Evolutionary conservation across 2,113 vertebrate species (phyloP).

Genomic region (Thomomys bottae): DNA sequence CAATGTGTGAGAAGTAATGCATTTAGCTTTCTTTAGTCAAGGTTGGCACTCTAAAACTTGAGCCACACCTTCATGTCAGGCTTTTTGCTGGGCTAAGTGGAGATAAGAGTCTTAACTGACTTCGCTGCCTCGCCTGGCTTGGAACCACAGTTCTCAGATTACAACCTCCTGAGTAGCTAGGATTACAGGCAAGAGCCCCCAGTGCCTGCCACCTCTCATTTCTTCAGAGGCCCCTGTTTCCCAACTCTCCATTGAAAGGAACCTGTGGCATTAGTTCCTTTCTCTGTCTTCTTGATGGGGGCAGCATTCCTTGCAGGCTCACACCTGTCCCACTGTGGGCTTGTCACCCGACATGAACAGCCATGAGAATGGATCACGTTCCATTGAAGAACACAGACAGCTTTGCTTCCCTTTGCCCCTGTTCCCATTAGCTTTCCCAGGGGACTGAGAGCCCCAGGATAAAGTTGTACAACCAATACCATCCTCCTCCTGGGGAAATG

Average conservation of each 20-base stretch:
- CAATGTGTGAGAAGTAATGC: too few relatives aligned
- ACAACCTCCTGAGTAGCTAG: too few relatives aligned
- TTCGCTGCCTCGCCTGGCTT: too few relatives aligned
- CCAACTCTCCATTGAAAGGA: background rate
- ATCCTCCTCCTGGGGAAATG: background rate
- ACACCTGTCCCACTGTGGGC: background rate
- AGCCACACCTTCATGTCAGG: background rate
- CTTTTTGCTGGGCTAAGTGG: background rate
- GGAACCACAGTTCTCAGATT: too few relatives aligned
- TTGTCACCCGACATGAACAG: background rate
- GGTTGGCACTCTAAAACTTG: background rate
- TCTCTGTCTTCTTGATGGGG: background rate
- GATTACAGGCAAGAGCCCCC: too few relatives aligned
- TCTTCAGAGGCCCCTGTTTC: background rate
- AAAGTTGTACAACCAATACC: background rate
- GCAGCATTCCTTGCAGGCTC: background rate
- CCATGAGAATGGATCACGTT: background rate
- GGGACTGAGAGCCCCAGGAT: background rate
- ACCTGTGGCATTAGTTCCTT: background rate
- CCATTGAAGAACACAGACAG: background rate
- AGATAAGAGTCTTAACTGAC: too few relatives aligned
- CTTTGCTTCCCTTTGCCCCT: background rate
- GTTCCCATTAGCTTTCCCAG: background rate
- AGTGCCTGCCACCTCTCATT: background rate
- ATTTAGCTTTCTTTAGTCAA: too few relatives aligned